Evolutionary conservation across 2,797 vertebrate genomes (phyloP), one percentile per base, ranked within the genome.

Genomic region (Sebastiscus albofasciatus): DNA sequence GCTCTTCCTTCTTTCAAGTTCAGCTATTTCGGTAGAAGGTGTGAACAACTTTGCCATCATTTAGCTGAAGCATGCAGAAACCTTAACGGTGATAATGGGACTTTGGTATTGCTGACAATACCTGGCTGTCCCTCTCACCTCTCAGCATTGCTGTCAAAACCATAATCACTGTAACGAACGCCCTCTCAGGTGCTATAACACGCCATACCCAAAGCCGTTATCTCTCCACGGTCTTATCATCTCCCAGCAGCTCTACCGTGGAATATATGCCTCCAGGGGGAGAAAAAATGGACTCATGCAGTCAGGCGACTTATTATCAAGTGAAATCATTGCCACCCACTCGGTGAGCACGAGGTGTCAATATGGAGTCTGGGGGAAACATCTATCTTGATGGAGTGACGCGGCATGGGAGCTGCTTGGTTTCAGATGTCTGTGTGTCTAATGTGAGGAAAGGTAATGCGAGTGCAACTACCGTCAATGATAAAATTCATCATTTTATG

Each of bases 241-340:
- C 76, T 72, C 69, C 84, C 49, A 62, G 83, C 91, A 91, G 83
- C 81, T 88, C 81, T 72, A 74, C 75, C 13, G 49, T 86, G 80
- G 86, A 89, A 90, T 74, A 87, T 82, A 20, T 34, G 75, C 79
- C 89, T 87, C 61, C 2, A 0, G 82, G 60, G 42, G 22, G 22
- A 10, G 69, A 78, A 79, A 72, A 78, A 79, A 87, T 70, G 42
- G 77, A 89, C 75, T 83, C 60, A 49, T 67, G 33, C 68, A 80
- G 84, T 74, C 42, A 62, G 67, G 49, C 31, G 33, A 89, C 85
- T 91, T 91, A 86, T 88, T 90, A 89, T 89, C 82, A 79, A 77
- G 72, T 72, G 61, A 89, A 89, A 89, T 91, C 87, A 80, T 9
- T 62, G 66, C 60, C 34, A 62, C 83, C 80, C 76, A 68, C 85